Base-by-base conservation (phyloP, 2,113 vertebrate genomes). In the Coptodon bakossiorum region DNA sequence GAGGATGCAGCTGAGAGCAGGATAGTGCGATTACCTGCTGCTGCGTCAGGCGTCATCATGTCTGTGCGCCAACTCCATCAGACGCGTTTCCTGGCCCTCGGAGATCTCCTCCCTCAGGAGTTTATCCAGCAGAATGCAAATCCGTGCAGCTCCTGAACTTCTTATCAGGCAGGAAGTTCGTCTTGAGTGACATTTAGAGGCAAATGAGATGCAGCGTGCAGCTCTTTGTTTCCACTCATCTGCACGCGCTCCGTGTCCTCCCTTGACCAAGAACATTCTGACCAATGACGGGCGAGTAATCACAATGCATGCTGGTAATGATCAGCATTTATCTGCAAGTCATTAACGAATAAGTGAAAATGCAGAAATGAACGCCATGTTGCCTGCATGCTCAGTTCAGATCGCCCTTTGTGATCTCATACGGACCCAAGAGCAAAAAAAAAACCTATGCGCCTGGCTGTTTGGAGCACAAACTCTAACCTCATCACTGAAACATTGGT, bases 161-260 rank as follows among this genome's bases (percentile, higher is more conserved):
- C 2, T 81, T 81, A 90, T 90, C 90, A 13, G 78, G 63, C 78
- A 57, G 81, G 80, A 89, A 87, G 73, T 81, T 90, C 38, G 61
- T 24, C 13, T n/a, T 19, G 43, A n/a, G 59, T 84, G 81, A 80
- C 73, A 38, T 54, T 76, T 63, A 45, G 66, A 88, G 80, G 29
- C 71, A 89, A 89, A 80, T 78, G 52, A 61, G 53, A 19, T 1
- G 53, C 82, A 57, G 22, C 9, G 19, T 36, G 22, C 14, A 13
- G 52, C 40, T 48, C 43, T 76, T 14, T 24, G 52, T 56, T 38
- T 43, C 22, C 24, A 24, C 53, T 45, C 34, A 38, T 22, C n/a
- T 54, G 6, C 9, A 52, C 7, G 5, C 1, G 1, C 50, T 11
- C 34, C 4, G 22, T 66, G 81, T 54, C 16, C 48, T 40, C 63